Conservation (phyloP, 2,113 vertebrate genomes). For the Alectura lathami region DNA sequence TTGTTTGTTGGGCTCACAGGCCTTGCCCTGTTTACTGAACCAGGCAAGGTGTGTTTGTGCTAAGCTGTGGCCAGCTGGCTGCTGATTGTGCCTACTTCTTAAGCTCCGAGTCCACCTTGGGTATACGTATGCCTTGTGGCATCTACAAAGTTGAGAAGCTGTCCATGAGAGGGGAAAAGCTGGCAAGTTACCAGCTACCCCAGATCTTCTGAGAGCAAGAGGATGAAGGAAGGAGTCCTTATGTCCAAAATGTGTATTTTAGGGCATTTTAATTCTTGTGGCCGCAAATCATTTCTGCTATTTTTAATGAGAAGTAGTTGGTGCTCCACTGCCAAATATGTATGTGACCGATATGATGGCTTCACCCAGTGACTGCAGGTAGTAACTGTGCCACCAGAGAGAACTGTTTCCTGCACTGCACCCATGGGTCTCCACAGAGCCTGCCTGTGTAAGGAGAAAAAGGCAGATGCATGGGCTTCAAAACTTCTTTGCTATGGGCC, state of each 20-base stretch:
- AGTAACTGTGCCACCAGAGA: background rate
- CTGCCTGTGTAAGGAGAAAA: background rate
- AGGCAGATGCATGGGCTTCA: background rate
- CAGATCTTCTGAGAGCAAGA: background rate
- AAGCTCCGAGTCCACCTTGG: background rate
- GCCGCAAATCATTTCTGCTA: background rate
- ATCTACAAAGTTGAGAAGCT: background rate
- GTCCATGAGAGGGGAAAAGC: background rate
- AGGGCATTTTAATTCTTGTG: background rate
- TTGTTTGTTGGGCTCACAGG: background rate
- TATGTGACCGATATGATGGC: background rate
- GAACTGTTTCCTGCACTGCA: background rate
- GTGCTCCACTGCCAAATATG: background rate
- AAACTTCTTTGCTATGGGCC: background rate
- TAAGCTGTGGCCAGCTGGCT: background rate
- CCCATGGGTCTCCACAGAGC: background rate
- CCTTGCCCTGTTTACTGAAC: background rate
- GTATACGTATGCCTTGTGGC: background rate
- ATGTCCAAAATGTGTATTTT: background rate
- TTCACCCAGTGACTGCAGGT: background rate
- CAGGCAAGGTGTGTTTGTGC: rapidly evolving
- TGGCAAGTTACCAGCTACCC: background rate
- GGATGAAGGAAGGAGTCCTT: background rate
- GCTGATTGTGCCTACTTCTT: background rate
- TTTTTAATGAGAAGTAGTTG: background rate